phyloP scores from a whole-genome alignment of 2,797 vertebrate species.

The Sus cebifrons region DNA sequence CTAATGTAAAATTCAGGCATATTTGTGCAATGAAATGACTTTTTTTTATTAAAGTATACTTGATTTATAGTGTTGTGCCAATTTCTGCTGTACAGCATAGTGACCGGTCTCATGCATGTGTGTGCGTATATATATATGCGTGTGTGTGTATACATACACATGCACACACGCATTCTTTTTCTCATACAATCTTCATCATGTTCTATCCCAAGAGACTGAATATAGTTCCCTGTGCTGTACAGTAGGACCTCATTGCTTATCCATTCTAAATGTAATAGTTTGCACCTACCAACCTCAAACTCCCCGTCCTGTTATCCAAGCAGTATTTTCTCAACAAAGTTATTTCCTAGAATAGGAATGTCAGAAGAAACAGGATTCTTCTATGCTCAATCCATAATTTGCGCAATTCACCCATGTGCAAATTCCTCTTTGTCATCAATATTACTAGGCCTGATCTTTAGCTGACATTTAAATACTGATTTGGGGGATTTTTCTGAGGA shows the following conservation, averaged over 20 bases:
- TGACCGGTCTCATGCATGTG: too few relatives aligned
- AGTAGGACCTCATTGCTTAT: too few relatives aligned
- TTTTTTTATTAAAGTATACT: not conserved
- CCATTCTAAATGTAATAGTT: too few relatives aligned
- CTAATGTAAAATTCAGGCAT: slow-evolving; percentile 76
- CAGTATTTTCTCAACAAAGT: slow-evolving; percentile 20
- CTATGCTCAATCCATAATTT: not conserved
- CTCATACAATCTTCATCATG: too few relatives aligned
- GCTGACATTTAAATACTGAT: slow-evolving; percentile 23
- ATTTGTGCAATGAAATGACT: slow-evolving; percentile 75
- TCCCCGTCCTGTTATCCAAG: slow-evolving; percentile 28
- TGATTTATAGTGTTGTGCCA: too few relatives aligned
- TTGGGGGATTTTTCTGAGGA: not conserved
- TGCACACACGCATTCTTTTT: too few relatives aligned
- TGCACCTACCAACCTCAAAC: too few relatives aligned
- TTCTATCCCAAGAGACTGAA: too few relatives aligned
- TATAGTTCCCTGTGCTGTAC: too few relatives aligned
- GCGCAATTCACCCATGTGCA: not conserved
- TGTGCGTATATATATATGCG: too few relatives aligned
- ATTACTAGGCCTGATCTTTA: not conserved
- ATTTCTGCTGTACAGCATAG: too few relatives aligned
- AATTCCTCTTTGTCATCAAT: not conserved
- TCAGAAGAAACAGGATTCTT: not conserved
- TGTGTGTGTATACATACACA: too few relatives aligned
- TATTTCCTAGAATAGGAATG: slow-evolving; percentile 49